Conservation (phyloP, 2,888 invertebrate species). For the Sesia bembeciformis region DNA sequence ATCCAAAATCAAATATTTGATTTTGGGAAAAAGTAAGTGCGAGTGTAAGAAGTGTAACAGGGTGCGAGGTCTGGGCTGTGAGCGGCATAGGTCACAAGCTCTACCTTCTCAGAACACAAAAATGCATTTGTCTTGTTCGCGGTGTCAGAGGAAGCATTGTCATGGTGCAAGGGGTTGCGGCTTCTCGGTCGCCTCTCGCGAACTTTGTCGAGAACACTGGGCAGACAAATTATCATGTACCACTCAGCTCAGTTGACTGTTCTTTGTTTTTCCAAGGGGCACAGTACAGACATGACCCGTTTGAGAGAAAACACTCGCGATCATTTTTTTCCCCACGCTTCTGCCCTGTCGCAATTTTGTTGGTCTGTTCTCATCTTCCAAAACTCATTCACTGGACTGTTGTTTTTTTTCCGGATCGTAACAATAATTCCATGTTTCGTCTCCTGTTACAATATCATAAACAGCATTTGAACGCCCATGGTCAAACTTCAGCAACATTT, state of each 20-base stretch:
- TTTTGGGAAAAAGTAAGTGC: too few relatives aligned
- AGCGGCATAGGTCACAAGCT: neutral
- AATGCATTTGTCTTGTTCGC: neutral
- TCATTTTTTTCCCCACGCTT: too few relatives aligned
- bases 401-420: neutral
- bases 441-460: neutral
- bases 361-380: neutral
- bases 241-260: neutral
- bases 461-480: neutral
- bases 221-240: neutral
- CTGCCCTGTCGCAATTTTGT: neutral
- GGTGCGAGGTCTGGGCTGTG: neutral
- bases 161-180: neutral
- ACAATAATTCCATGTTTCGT: neutral
- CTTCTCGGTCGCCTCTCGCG: neutral
- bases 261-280: neutral
- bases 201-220: neutral
- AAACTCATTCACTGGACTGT: neutral
- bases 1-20: too few relatives aligned
- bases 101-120: neutral
- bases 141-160: neutral
- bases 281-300: neutral
- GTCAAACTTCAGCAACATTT: too few relatives aligned
- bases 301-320: neutral
- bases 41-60: too few relatives aligned